Conservation (phyloP, 2,888 invertebrate genomes). For the Pseudanteris insignis region DNA sequence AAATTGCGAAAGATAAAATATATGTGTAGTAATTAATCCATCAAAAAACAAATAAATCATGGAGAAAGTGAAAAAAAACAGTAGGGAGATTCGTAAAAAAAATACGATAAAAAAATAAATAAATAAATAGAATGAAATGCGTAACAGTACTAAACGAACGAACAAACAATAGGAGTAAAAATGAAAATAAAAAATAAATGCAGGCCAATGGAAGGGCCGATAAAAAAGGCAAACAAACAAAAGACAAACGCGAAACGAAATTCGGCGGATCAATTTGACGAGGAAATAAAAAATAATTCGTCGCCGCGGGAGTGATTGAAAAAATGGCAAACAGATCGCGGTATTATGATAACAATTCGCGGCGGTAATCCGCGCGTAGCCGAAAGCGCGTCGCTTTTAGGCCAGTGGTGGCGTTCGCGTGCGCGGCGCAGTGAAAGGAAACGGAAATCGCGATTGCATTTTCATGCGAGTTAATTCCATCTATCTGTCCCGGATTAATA, state of each 20-base stretch:
- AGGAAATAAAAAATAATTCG: constrained; percentile 15
- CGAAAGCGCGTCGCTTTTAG: constrained; percentile 31
- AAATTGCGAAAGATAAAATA: too few relatives aligned
- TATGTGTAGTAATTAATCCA: too few relatives aligned
- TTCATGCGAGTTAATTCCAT: constrained; percentile 47
- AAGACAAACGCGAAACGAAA: background rate
- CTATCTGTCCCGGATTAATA: constrained; percentile 46
- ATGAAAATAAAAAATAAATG: too few relatives aligned
- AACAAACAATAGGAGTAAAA: too few relatives aligned
- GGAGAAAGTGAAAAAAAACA: too few relatives aligned
- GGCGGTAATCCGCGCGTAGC: constrained; percentile 32
- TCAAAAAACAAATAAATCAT: too few relatives aligned
- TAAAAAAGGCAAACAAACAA: background rate
- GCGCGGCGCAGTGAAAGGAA: constrained; percentile 39
- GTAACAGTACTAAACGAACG: too few relatives aligned
- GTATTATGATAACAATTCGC: constrained; percentile 27
- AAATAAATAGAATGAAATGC: too few relatives aligned
- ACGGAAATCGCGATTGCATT: constrained; percentile 45
- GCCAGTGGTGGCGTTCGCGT: constrained; percentile 10
- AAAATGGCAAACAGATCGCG: constrained; percentile 22
- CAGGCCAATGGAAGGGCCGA: too few relatives aligned
- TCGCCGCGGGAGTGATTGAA: constrained; percentile 14
- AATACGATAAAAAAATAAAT: too few relatives aligned
- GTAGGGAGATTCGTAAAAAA: too few relatives aligned
- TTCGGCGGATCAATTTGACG: constrained; percentile 10